A percentile compares a stretch with the other conserved stretches of the same genome.
phyloP scores from a whole-genome alignment of 2,888 invertebrate species.

The Habroteleia sp. region DNA sequence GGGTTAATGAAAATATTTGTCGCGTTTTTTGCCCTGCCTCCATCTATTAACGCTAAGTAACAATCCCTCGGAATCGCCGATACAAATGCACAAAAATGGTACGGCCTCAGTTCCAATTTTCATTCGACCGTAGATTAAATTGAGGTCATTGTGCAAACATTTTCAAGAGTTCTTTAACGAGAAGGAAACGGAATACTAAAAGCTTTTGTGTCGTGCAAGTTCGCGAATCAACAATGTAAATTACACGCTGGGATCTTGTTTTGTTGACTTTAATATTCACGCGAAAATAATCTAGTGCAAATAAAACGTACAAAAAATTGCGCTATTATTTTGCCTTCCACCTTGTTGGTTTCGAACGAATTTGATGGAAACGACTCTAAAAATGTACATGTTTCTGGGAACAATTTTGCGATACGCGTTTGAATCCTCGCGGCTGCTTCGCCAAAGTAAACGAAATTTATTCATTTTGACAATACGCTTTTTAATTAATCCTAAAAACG shows the following conservation, averaged over 20 bases:
- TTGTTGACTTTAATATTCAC: conserved; percentile 48
- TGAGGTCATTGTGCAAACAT: conserved; percentile 49
- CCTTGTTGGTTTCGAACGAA: conserved; percentile 8
- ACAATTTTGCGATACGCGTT: too few relatives aligned
- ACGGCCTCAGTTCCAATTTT: conserved; percentile 29
- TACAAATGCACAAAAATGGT: conserved; percentile 20
- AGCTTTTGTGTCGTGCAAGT: conserved; percentile 42
- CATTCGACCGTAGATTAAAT: conserved; percentile 46
- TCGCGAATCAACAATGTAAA: conserved; percentile 59
- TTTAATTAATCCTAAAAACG: too few relatives aligned
- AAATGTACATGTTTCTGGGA: conserved; percentile 1
- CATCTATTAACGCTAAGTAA: conserved; percentile 5
- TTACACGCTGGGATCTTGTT: conserved; percentile 39
- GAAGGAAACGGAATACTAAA: conserved; percentile 41
- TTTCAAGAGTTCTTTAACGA: conserved; percentile 30
- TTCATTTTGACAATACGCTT: too few relatives aligned
- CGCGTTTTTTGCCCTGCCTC: background rate
- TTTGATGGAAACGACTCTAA: conserved; percentile 2
- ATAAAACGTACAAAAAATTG: conserved; percentile 14
- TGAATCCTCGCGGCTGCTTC: background rate
- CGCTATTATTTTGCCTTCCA: conserved; percentile 2
- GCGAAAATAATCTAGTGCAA: conserved; percentile 29
- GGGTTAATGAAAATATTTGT: conserved; percentile 9
- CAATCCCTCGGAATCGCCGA: conserved; percentile 6
- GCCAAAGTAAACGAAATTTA: too few relatives aligned